Evolutionary conservation across 2,888 invertebrate species (phyloP).

Genomic region (Rhagonycha lutea): DNA sequence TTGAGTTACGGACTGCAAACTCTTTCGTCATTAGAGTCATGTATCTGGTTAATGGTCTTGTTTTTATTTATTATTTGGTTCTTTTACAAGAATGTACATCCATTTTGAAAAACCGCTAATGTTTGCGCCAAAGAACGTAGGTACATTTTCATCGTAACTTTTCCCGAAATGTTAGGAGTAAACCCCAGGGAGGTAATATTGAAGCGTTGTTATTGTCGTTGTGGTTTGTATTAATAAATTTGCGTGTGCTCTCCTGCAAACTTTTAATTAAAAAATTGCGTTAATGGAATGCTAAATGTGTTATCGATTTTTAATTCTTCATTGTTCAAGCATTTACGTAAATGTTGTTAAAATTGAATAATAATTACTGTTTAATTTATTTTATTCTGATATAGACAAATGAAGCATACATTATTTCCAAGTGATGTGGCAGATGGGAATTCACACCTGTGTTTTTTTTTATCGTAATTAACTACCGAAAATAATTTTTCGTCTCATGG

Average conservation of each 20-base stretch:
- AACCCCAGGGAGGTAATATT: neutral
- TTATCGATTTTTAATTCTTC: neutral
- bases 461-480: neutral
- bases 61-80: neutral
- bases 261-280: neutral
- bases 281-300: neutral
- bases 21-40: neutral
- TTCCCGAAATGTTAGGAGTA: neutral
- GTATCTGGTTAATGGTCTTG: neutral
- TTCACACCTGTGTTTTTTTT: neutral
- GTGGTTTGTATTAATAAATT: neutral
- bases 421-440: neutral
- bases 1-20: neutral
- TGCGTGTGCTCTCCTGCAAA: neutral
- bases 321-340: neutral
- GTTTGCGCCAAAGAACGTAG: neutral
- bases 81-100: neutral
- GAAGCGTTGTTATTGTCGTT: neutral
- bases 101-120: neutral
- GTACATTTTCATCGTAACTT: neutral
- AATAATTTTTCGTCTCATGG: neutral
- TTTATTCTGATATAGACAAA: neutral
- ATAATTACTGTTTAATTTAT: neutral
- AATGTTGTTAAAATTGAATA: neutral
- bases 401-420: neutral